Base-by-base conservation (phyloP, 2,113 vertebrate genomes). In the Malurus cyaneus region DNA sequence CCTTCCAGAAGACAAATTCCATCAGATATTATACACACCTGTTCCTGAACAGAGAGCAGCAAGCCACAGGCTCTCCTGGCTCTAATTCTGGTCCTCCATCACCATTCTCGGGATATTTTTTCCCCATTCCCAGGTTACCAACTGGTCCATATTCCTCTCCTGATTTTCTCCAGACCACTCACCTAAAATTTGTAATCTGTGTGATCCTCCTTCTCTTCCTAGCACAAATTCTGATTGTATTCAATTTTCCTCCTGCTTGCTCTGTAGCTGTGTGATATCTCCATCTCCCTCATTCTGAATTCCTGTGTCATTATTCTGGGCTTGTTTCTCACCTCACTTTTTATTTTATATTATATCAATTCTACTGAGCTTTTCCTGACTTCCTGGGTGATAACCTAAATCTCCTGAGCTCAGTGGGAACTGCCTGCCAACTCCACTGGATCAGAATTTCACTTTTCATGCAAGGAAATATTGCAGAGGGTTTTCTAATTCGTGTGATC, bases 151-250 rank as follows among this genome's bases (percentile, higher is more conserved):
- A 8, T 34, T 79, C 41, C 44, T 56, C 46, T 60, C 31, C 31
- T 8, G 18, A 53, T 73, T 66, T 72, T 62, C 56, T 81, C 39
- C 57, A 52, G 49, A 36, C 18, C 3, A 1, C 16, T 65, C 4
- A 2, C n/a, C 31, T 66, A 4, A 65, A 80, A n/a, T 49, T 65
- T 19, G 1, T 2, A 1, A 39, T n/a, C 24, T 29, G 0, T 9
- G 26, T 39, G 46, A 73, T 50, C 20, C 42, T 80, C 28, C 19
- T 84, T 23, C 36, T 49, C 24, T 36, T 88, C 18, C 78, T 21
- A 74, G 20, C 52, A 72, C 13, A 26, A 36, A 23, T 84, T 60
- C n/a, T 62, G 56, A 56, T 4, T 24, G 13, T 29, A 47, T 32
- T 44, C 31, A 36, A 9, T 66, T 53, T 59, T 69, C 39, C 23